A percentile compares a stretch with the other conserved stretches of the same genome.
Evolutionary conservation across 2,888 invertebrate genomes (phyloP).

Genomic region (Brenthis daphne): DNA sequence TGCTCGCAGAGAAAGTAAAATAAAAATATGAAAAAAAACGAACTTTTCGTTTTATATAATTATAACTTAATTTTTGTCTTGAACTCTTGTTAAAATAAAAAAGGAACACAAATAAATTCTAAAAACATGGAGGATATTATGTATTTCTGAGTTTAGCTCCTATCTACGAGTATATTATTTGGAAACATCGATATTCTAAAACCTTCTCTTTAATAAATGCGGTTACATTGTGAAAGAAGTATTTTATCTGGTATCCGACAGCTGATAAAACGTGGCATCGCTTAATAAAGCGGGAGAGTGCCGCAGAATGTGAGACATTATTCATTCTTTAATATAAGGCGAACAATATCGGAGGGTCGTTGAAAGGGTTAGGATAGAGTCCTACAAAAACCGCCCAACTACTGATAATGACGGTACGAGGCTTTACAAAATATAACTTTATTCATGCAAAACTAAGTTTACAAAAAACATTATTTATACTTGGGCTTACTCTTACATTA

Average conservation of each 20-base stretch:
- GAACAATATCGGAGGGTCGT: constrained; percentile 16
- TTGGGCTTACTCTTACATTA: neutral
- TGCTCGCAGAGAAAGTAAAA: too few species aligned
- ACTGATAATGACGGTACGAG: constrained; percentile 17
- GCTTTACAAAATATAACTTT: constrained; percentile 10
- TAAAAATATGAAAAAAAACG: too few species aligned
- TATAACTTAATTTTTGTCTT: too few species aligned
- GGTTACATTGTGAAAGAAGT: constrained; percentile 4
- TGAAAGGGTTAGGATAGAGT: constrained; percentile 22
- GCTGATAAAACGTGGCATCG: constrained; percentile 17
- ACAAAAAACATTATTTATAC: neutral
- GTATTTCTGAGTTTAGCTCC: too few species aligned
- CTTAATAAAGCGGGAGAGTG: constrained; percentile 21
- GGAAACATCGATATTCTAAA: neutral
- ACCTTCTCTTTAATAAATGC: neutral
- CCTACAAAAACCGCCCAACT: constrained; percentile 19
- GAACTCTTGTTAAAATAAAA: too few species aligned
- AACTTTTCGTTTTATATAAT: too few species aligned
- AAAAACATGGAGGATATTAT: too few species aligned
- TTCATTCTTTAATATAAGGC: constrained; percentile 26
- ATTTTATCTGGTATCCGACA: constrained; percentile 11
- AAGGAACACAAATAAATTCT: too few species aligned
- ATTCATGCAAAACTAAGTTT: constrained; percentile 1
- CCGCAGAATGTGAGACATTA: constrained; percentile 24
- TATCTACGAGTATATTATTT: too few species aligned